These are phyloP conservation scores for Clitarchus hookeri DNA, from an alignment of 2,888 invertebrate species.

Conservation along the genomic window DNA sequence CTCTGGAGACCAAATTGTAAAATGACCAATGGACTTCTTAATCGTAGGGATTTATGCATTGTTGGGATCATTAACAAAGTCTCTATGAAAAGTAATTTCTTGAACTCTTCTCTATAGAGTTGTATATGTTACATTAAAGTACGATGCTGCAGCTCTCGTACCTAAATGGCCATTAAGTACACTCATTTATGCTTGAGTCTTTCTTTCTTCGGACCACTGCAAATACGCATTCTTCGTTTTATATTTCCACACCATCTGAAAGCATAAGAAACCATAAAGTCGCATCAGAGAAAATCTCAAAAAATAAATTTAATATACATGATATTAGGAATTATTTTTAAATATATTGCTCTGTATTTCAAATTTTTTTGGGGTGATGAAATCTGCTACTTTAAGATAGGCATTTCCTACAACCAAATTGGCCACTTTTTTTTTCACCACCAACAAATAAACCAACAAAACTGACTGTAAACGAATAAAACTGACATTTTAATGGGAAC, in stretches of 20 bases:
- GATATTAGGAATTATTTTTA: too few relatives aligned
- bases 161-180: neutral
- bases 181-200: neutral
- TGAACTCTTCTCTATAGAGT: neutral
- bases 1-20: neutral
- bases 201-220: neutral
- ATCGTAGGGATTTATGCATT: neutral
- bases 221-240: neutral
- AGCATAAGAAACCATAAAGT: neutral
- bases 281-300: too few relatives aligned
- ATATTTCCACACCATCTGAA: neutral
- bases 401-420: too few relatives aligned
- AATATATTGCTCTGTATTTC: too few relatives aligned
- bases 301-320: too few relatives aligned
- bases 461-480: too few relatives aligned
- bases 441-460: too few relatives aligned
- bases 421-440: too few relatives aligned
- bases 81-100: neutral
- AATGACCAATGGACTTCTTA: conserved; percentile 18
- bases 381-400: too few relatives aligned
- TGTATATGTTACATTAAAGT: neutral
- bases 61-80: neutral
- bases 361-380: too few relatives aligned
- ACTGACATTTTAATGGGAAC: too few relatives aligned
- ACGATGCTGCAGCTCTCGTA: neutral